Conservation (phyloP, 2,888 invertebrate species). For the Lepidochrysops patricia region DNA sequence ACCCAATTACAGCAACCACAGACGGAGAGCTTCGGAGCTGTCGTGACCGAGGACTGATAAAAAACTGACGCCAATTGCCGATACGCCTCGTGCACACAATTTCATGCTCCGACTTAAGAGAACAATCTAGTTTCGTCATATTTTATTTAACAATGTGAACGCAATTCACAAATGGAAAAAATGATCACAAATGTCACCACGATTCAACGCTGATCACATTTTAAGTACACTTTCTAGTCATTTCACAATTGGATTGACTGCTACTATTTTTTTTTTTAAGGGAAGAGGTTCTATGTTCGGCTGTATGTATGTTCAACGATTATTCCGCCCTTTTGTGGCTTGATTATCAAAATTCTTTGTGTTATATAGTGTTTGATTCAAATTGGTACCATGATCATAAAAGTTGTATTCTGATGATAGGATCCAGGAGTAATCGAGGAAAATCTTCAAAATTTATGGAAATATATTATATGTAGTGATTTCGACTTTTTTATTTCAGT, state of each 20-base stretch:
- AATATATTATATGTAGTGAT: no score
- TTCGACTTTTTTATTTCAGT: no score
- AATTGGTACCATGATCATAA: no score
- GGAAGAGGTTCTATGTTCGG: no score
- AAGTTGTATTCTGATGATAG: no score
- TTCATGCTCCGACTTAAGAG: slow-evolving; percentile 64
- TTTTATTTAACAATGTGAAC: slow-evolving; percentile 42
- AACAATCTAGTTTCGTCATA: slow-evolving; percentile 68
- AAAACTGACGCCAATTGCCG: slow-evolving; percentile 73
- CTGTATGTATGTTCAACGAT: no score
- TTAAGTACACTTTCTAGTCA: not conserved
- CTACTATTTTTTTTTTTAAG: not conserved
- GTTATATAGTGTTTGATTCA: no score
- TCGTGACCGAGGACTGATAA: slow-evolving; percentile 64
- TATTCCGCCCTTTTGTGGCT: no score
- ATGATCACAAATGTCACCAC: not conserved
- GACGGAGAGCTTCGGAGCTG: slow-evolving; percentile 66
- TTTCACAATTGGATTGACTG: not conserved
- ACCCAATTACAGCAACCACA: slow-evolving; percentile 71
- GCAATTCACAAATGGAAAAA: slow-evolving; percentile 20
- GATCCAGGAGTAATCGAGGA: no score
- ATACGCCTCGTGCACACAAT: slow-evolving; percentile 73
- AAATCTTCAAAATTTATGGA: no score
- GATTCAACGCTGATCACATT: not conserved
- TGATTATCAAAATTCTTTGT: no score